Percentiles rank a stretch among this genome's conserved stretches.
Evolutionary conservation across 2,113 vertebrate species (phyloP).

Genomic region (Anser brachyrhynchus): DNA sequence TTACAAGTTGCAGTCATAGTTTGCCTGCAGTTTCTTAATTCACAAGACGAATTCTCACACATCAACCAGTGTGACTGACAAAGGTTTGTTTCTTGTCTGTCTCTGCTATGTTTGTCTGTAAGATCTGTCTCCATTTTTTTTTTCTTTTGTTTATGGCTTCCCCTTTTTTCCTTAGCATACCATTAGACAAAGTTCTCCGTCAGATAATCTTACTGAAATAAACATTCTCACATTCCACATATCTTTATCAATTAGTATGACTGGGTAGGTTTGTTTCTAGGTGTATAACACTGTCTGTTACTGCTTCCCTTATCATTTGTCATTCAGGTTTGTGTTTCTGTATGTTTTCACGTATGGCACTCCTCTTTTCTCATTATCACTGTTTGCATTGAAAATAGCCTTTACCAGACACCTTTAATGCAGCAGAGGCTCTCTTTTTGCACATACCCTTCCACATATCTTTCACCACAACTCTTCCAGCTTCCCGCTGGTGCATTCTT

Average conservation of each 20-base stretch:
- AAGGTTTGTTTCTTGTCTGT: background rate
- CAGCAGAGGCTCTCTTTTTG: background rate
- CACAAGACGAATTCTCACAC: background rate
- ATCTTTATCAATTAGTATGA: background rate
- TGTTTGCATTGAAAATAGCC: background rate
- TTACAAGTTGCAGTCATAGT: rapidly evolving
- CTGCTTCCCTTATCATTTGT: background rate
- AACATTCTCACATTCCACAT: background rate
- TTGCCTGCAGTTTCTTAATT: background rate
- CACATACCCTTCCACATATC: background rate
- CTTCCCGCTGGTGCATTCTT: background rate
- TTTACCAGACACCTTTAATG: background rate
- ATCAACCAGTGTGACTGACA: background rate
- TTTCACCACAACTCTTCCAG: background rate
- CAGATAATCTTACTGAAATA: background rate
- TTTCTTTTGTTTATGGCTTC: background rate
- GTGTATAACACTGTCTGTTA: background rate
- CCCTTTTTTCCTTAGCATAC: background rate
- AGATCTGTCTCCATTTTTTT: background rate
- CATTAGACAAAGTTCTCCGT: background rate
- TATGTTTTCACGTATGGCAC: background rate
- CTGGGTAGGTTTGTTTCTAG: background rate
- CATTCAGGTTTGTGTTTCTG: background rate
- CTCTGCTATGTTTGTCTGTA: background rate
- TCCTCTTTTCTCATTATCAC: background rate